Evolutionary conservation across 1,140 invertebrate species (phyloP), one percentile per base, ranked within the genome.

Genomic region (Drosophila burlai): DNA sequence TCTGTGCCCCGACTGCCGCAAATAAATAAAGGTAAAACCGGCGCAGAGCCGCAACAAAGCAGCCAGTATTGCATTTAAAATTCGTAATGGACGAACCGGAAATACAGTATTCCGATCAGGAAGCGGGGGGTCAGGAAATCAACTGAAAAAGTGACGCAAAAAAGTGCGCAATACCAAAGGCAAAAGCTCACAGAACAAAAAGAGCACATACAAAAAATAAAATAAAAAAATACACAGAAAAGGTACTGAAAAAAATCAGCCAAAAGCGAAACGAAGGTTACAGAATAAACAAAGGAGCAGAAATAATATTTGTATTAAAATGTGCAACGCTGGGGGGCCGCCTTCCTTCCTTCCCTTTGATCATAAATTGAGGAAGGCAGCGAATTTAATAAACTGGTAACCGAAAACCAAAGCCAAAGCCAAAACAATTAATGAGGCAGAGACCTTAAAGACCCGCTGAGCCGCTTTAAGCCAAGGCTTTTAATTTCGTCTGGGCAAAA

Each of bases 21-120:
- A 60, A 60, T 46, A 43, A 36, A 47, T 47, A 45, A 34, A 47
- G 18, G 57, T 31, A 47, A 31, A 59, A 73, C 68, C 68, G 31
- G 43, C 38, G 38, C 26, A 50, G 62, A n/a, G 49, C 13, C 38
- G 63, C 72, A 73, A 73, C 68, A 65, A 67, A 67, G 42, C 36
- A 47, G 50, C 6, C 11, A 31, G 57, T 76, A 68, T 78, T 89
- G 60, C 73, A 89, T 89, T 87, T 87, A 87, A 87, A 81, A 89
- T 76, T 79, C 73, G 73, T 82, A 89, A 90, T 89, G 85, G 86
- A 89, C 85, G 79, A 65, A 81, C 77, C 78, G 85, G 85, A 89
- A 89, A 90, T 89, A 90, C 85, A 64, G 75, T 76, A 85, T 90
- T 89, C 85, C 85, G 82, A 90, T 89, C 85, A 90, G 85, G 85